phyloP scores from a whole-genome alignment of 2,888 invertebrate species.

The Idaea aversata region DNA sequence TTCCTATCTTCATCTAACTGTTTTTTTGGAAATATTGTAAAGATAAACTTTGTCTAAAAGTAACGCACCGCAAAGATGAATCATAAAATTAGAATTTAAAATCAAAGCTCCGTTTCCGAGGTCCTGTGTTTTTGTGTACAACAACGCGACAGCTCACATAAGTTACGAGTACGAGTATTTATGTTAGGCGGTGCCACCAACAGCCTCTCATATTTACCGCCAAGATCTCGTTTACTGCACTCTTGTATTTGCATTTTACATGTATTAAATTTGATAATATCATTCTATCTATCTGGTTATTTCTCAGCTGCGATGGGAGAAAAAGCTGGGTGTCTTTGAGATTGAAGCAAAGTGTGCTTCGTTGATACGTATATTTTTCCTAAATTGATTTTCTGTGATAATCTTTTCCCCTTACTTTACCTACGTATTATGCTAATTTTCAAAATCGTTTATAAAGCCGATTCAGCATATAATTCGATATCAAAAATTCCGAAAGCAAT shows the following conservation, averaged over 20 bases:
- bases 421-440: background rate
- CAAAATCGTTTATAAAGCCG: background rate
- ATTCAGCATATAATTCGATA: background rate
- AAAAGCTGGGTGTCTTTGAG: background rate
- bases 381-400: background rate
- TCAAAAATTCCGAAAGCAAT: background rate
- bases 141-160: conserved; percentile 21
- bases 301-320: background rate
- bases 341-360: background rate
- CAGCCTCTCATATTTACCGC: conserved; percentile 33
- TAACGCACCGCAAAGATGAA: conserved; percentile 38
- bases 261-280: conserved; percentile 40
- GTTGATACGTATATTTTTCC: background rate
- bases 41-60: background rate
- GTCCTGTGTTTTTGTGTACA: conserved; percentile 53
- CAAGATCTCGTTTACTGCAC: conserved; percentile 52
- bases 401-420: background rate
- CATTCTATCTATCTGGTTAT: background rate
- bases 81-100: conserved; percentile 78
- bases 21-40: background rate
- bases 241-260: conserved; percentile 56
- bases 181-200: conserved; percentile 29
- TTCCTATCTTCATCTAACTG: too few species aligned
- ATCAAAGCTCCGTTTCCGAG: conserved; percentile 68
- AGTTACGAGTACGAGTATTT: conserved; percentile 30